Evolutionary conservation across 2,888 invertebrate genomes (phyloP).

Genomic region (Chydorus sphaericus): DNA sequence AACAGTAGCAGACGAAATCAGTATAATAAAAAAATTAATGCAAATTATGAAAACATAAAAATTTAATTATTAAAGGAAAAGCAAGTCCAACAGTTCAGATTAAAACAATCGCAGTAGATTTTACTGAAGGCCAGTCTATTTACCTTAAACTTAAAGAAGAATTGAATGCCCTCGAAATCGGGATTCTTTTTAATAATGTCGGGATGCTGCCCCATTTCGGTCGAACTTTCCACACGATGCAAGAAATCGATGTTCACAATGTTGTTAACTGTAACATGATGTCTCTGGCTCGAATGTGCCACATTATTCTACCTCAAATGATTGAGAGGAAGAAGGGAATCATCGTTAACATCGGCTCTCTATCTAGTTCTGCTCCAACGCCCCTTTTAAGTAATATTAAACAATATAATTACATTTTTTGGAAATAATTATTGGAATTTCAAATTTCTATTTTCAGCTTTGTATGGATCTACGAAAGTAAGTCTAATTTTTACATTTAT

Average conservation of each 20-base stretch:
- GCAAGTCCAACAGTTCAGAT: slow-evolving; percentile 45
- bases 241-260: no score
- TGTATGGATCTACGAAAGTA: no score
- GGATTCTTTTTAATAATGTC: slow-evolving; percentile 80
- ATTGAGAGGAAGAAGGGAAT: slow-evolving; percentile 62
- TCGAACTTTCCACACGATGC: slow-evolving; percentile 36
- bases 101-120: slow-evolving; percentile 64
- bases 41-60: no score
- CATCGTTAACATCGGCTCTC: slow-evolving; percentile 78
- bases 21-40: background rate
- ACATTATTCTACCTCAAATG: slow-evolving; percentile 71
- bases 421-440: no score
- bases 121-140: slow-evolving; percentile 49
- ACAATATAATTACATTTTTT: slow-evolving; percentile 74
- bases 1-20: background rate
- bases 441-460: no score
- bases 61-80: background rate
- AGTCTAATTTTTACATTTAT: no score
- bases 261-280: slow-evolving; percentile 64
- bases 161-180: slow-evolving; percentile 60
- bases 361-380: slow-evolving; percentile 59
- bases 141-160: slow-evolving; percentile 54
- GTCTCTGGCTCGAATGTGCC: slow-evolving; percentile 69
- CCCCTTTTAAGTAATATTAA: slow-evolving; percentile 72
- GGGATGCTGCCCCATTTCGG: slow-evolving; percentile 74